These are phyloP conservation scores for Tricholaema leucomelas DNA, from an alignment of 2,113 vertebrate species.

Conservation along the genomic window DNA sequence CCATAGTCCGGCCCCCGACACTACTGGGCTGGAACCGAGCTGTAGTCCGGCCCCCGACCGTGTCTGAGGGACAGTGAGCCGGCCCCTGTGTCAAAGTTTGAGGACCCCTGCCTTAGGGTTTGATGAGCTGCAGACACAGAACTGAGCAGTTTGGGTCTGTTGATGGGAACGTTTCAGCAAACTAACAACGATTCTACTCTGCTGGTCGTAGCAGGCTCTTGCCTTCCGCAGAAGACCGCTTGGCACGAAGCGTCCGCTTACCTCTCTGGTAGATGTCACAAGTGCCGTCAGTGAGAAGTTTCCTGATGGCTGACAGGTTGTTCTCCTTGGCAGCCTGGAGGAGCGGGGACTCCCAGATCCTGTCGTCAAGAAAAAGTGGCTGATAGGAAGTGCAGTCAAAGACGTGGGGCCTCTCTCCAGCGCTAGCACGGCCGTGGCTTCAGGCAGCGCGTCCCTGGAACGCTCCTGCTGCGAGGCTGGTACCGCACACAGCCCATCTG, in stretches of 20 bases:
- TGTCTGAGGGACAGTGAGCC: no score
- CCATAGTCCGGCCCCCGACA: no score
- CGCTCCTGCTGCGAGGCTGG: background rate
- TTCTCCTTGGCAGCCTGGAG: conserved; percentile 89
- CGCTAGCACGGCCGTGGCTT: background rate
- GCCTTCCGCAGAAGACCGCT: background rate
- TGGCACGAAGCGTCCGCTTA: background rate
- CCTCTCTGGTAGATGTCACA: conserved; percentile 90
- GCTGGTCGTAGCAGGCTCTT: background rate
- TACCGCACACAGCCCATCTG: background rate
- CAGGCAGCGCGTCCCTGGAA: background rate
- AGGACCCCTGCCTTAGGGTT: no score
- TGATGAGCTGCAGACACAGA: background rate
- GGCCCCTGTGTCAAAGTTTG: no score
- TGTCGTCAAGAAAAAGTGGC: conserved; percentile 34
- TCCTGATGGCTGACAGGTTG: conserved; percentile 81
- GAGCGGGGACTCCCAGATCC: conserved; percentile 87
- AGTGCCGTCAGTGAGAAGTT: conserved; percentile 80
- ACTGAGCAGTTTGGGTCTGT: background rate
- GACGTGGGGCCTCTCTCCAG: background rate
- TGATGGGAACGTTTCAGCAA: background rate
- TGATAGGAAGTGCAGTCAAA: background rate
- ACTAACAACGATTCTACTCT: background rate
- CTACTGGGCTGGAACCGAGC: no score
- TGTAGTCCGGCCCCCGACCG: no score